Base-by-base conservation (phyloP, 2,797 vertebrate genomes). In the Crenuchus spilurus region DNA sequence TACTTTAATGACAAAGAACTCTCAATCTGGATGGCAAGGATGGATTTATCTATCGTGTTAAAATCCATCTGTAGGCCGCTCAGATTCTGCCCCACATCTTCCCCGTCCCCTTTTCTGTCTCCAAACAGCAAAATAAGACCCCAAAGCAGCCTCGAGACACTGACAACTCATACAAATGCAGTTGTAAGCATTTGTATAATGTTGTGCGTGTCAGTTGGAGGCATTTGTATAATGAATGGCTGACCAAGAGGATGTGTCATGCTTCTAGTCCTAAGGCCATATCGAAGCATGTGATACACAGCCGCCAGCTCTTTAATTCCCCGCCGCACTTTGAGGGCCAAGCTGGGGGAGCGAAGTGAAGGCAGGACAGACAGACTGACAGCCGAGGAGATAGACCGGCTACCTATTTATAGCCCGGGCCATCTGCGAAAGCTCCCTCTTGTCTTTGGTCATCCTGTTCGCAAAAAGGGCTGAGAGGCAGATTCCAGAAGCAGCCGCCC, bases 401-500 rank as follows among this genome's bases (percentile, higher is more conserved):
- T 90, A 91, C 89, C 91, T 92, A 92, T 93, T 93, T 91, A 93
- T 94, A 93, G 92, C 86, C 82, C 49, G 51, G 89, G 92, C 95
- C 95, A 96, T 96, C 95, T 96, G 94, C 91, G 94, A 92, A 77
- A 84, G 88, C 89, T 90, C 91, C 89, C 93, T 94, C 93, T 95
- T 94, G 93, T 94, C 93, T 93, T 91, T 93, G 95, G 95, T 96
- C 96, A 96, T 93, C 93, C 91, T 91, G 89, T 84, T 94, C 94
- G 96, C 95, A 97, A 96, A 64, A 70, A 46, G 66, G 88, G 94
- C 95, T 92, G 87, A 90, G 90, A 95, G 94, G 94, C 95, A 95
- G 94, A 95, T 95, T 96, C 95, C 95, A 93, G 92, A 89, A 92
- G 90, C 93, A 91, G 90, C 93, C 93, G 93, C 90, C 91, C 94